Conservation (phyloP, 2,888 invertebrate species). For the Mallateleia sp. region DNA sequence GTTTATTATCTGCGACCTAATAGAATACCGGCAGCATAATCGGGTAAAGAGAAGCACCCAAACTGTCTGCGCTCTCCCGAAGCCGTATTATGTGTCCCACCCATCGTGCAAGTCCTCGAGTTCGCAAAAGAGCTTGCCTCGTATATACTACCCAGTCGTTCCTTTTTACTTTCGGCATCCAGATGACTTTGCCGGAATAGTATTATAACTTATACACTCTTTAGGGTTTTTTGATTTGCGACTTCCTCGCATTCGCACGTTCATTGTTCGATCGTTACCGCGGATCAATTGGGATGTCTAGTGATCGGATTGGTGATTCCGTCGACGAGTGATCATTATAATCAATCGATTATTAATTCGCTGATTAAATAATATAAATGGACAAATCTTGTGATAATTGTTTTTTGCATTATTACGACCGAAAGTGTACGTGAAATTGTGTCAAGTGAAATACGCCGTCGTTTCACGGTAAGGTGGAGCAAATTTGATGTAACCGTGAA, state of each 20-base stretch:
- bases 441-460: conserved; percentile 1
- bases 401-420: not conserved
- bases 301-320: conserved; percentile 40
- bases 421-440: not conserved
- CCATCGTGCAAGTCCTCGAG: conserved; percentile 72
- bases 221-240: conserved; percentile 14
- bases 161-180: conserved; percentile 74
- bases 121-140: conserved; percentile 67
- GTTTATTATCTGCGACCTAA: conserved; percentile 85
- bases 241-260: not conserved
- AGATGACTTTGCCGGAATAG: conserved; percentile 61
- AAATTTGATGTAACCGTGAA: too few relatives aligned
- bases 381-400: conserved; percentile 3
- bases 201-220: conserved; percentile 22
- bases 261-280: not conserved
- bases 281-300: not conserved
- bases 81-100: conserved; percentile 85
- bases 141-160: conserved; percentile 68
- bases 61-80: conserved; percentile 87
- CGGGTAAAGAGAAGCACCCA: conserved; percentile 89
- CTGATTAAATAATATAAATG: not conserved
- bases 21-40: conserved; percentile 87
- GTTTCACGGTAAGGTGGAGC: conserved; percentile 20
- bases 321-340: conserved; percentile 22
- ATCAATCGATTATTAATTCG: not conserved